phyloP scores from a whole-genome alignment of 1,140 invertebrate species.

The Cydia strobilella region DNA sequence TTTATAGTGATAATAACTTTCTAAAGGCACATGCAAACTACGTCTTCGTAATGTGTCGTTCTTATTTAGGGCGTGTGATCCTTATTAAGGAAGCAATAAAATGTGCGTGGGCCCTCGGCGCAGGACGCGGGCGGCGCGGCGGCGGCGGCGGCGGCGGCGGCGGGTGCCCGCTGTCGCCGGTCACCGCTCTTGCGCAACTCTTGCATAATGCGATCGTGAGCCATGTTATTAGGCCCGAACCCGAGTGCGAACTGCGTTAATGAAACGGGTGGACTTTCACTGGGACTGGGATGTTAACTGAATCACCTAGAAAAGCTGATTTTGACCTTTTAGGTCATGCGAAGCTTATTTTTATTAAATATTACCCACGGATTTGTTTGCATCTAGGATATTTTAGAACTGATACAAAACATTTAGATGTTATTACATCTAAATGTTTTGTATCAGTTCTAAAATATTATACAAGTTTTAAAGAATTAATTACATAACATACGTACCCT shows the following conservation, averaged over 20 bases:
- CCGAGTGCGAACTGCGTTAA: constrained; percentile 57
- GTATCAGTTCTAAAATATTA: no score
- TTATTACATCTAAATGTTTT: no score
- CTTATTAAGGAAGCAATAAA: constrained; percentile 26
- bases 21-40: neutral
- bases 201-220: constrained; percentile 49
- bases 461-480: no score
- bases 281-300: constrained; percentile 42
- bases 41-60: neutral
- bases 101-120: constrained; percentile 29
- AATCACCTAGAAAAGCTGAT: constrained; percentile 4
- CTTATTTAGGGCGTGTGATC: neutral
- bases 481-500: no score
- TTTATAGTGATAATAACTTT: neutral
- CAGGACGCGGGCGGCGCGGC: constrained; percentile 31
- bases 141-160: no score
- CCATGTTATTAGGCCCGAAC: constrained; percentile 42
- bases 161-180: constrained; percentile 35
- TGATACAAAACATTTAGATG: no score
- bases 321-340: neutral
- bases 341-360: neutral
- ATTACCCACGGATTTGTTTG: no score
- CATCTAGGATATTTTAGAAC: no score
- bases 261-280: constrained; percentile 57
- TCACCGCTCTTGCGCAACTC: constrained; percentile 38